These are phyloP conservation scores for Orthonevra nobilis DNA, from an alignment of 2,888 invertebrate genomes.

Conservation along the genomic window DNA sequence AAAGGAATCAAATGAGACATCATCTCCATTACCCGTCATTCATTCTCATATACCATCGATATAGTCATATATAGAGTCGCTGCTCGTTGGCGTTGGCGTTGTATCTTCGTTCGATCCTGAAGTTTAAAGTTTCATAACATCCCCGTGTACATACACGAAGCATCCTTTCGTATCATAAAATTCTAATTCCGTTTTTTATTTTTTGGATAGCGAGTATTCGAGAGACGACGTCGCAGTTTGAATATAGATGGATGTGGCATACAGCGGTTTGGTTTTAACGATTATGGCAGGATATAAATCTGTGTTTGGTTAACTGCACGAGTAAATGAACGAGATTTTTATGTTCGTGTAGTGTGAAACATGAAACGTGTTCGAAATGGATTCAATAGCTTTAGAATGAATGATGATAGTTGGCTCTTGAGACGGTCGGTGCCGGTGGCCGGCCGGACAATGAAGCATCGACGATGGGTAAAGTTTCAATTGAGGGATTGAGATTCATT, in stretches of 20 bases:
- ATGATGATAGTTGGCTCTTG: conserved; percentile 49
- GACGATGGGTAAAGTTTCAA: conserved; percentile 58
- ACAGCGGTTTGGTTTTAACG: conserved; percentile 69
- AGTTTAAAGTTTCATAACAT: conserved; percentile 70
- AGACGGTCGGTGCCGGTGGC: conserved; percentile 13
- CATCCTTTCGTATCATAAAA: conserved; percentile 57
- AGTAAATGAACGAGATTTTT: conserved; percentile 70
- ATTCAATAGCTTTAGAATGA: conserved; percentile 52
- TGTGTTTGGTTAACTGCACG: conserved; percentile 70
- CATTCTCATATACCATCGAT: background rate
- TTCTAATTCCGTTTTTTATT: conserved; percentile 45
- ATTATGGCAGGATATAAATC: conserved; percentile 71
- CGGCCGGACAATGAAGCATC: conserved; percentile 26
- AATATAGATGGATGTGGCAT: conserved; percentile 64
- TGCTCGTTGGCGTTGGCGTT: conserved; percentile 14
- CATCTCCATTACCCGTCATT: conserved; percentile 51
- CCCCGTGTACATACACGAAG: conserved; percentile 21
- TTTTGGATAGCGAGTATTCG: conserved; percentile 36
- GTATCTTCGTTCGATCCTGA: conserved; percentile 20
- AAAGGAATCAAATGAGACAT: conserved; percentile 71
- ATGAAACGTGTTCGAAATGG: conserved; percentile 66
- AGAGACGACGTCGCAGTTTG: conserved; percentile 28
- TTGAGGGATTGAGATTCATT: conserved; percentile 67
- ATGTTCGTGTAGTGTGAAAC: conserved; percentile 68
- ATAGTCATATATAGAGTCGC: conserved; percentile 8